Percentiles rank a stretch among this genome's conserved stretches.
Evolutionary conservation across 2,888 invertebrate genomes (phyloP).

Genomic region (Alloplasta piceator): DNA sequence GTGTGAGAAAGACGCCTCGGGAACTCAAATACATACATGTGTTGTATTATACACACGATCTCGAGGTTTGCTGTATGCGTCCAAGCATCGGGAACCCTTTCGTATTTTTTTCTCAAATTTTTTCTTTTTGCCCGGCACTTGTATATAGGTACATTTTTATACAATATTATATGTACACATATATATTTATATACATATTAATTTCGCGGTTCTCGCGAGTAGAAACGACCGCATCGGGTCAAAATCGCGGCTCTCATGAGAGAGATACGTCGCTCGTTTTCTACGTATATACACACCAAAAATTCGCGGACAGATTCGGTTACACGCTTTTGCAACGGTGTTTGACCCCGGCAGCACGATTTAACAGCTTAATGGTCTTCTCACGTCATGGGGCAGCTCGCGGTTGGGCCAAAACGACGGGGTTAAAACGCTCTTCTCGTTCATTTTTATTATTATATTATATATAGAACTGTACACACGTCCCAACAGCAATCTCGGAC

Average conservation of each 20-base stretch:
- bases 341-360: constrained; percentile 67
- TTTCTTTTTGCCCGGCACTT: neutral
- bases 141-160: constrained; percentile 7
- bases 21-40: constrained; percentile 36
- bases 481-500: constrained; percentile 19
- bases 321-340: constrained; percentile 67
- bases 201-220: constrained; percentile 20
- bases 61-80: constrained; percentile 25
- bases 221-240: constrained; percentile 42
- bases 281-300: constrained; percentile 53
- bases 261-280: constrained; percentile 24
- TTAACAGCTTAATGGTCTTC: constrained; percentile 73
- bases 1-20: constrained; percentile 63
- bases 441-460: neutral
- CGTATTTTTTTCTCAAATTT: constrained; percentile 4
- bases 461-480: neutral
- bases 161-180: constrained; percentile 2
- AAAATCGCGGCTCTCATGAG: constrained; percentile 16
- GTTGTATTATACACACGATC: constrained; percentile 12
- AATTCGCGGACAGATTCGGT: constrained; percentile 71
- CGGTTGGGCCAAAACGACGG: constrained; percentile 22
- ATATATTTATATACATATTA: constrained; percentile 4
- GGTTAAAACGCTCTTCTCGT: constrained; percentile 27
- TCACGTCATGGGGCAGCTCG: constrained; percentile 61
- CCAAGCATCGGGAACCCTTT: constrained; percentile 34